Evolutionary conservation across 2,888 invertebrate genomes (phyloP).

Genomic region (Parnassius glacialis): DNA sequence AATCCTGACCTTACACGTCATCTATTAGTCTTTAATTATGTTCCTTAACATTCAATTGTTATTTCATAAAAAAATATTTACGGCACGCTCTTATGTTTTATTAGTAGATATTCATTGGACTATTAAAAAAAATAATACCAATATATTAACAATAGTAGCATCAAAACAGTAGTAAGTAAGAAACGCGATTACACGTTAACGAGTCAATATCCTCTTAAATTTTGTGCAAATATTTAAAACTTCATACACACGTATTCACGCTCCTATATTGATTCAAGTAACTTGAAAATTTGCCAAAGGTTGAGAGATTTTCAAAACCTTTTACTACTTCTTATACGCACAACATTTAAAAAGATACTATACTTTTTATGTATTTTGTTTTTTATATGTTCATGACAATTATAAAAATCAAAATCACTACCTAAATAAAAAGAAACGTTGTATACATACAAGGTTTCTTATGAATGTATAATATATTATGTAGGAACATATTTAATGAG

Average conservation of each 20-base stretch:
- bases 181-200: slow-evolving; percentile 25
- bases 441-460: no score
- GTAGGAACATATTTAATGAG: no score
- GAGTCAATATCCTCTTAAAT: slow-evolving; percentile 46
- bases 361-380: slow-evolving; percentile 8
- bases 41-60: slow-evolving; percentile 13
- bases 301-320: slow-evolving; percentile 9
- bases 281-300: slow-evolving; percentile 29
- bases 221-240: slow-evolving; percentile 41
- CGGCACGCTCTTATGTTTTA: neutral
- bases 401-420: neutral
- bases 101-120: neutral
- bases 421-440: neutral
- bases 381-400: neutral
- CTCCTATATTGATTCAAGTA: slow-evolving; percentile 32
- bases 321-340: neutral
- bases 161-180: slow-evolving; percentile 12
- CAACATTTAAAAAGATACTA: slow-evolving; percentile 1
- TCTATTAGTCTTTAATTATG: slow-evolving; percentile 11
- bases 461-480: no score
- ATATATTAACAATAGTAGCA: slow-evolving; percentile 14
- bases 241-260: slow-evolving; percentile 37
- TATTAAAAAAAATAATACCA: no score
- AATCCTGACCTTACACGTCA: slow-evolving; percentile 3
- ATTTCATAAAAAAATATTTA: slow-evolving; percentile 1